These are phyloP conservation scores for Enteromius treurensis DNA, from an alignment of 2,797 vertebrate genomes.

Conservation along the genomic window DNA sequence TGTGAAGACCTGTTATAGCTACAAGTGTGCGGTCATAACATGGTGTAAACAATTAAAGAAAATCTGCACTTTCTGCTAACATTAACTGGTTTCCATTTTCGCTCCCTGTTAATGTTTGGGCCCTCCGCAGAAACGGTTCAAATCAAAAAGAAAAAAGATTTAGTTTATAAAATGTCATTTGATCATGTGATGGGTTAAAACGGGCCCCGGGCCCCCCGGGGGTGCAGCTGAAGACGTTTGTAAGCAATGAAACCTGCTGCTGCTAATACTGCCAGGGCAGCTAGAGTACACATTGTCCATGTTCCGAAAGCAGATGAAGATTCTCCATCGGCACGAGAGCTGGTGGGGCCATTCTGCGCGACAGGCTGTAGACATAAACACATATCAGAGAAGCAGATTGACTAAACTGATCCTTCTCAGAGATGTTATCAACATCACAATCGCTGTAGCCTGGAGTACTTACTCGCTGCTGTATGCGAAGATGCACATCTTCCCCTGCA, in stretches of 20 bases:
- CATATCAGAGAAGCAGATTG: not conserved
- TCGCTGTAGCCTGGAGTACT: conserved; percentile 12
- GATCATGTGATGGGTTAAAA: conserved; percentile 65
- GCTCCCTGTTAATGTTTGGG: not conserved
- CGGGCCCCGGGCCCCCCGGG: conserved; percentile 46
- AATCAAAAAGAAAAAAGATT: conserved; percentile 57
- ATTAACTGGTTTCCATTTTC: conserved; percentile 26
- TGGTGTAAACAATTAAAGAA: conserved; percentile 29
- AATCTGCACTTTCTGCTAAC: conserved; percentile 24
- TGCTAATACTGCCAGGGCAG: conserved; percentile 56
- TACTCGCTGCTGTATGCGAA: conserved; percentile 88
- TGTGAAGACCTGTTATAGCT: conserved; percentile 19
- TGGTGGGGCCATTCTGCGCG: conserved; percentile 66
- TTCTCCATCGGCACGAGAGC: conserved; percentile 59
- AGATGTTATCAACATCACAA: not conserved
- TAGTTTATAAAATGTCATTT: conserved; percentile 60
- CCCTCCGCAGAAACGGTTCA: conserved; percentile 35
- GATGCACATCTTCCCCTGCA: conserved; percentile 85
- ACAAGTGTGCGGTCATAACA: conserved; percentile 16
- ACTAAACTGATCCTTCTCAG: not conserved
- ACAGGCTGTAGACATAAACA: conserved; percentile 60
- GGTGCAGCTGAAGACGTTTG: conserved; percentile 54
- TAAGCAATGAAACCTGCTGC: conserved; percentile 59
- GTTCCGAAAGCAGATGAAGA: conserved; percentile 50
- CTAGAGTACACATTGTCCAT: conserved; percentile 16